phyloP scores from a whole-genome alignment of 2,888 invertebrate species.

The Diachrysia chrysitis region DNA sequence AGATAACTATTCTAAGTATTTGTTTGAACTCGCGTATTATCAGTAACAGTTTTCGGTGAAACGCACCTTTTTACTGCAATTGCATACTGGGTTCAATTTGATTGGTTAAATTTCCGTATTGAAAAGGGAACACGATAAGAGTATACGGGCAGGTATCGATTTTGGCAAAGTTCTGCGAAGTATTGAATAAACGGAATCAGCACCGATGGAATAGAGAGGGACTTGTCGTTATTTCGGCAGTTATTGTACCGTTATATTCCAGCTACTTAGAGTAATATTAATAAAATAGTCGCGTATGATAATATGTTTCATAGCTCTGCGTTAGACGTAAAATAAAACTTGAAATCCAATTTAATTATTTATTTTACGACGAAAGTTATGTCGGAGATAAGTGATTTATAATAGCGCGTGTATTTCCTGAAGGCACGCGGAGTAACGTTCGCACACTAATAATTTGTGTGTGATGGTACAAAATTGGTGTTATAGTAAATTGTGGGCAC shows the following conservation, averaged over 20 bases:
- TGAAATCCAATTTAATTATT: constrained; percentile 1
- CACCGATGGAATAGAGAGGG: neutral
- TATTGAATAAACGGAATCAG: constrained; percentile 8
- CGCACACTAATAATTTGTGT: neutral
- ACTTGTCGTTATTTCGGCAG: constrained; percentile 4
- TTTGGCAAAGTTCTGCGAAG: constrained; percentile 29
- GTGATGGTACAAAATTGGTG: neutral
- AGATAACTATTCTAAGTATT: constrained; percentile 49
- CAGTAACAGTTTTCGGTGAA: constrained; percentile 23
- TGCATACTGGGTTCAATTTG: constrained; percentile 33
- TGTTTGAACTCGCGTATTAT: constrained; percentile 28
- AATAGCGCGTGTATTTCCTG: neutral
- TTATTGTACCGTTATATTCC: constrained; percentile 41
- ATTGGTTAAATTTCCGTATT: constrained; percentile 20
- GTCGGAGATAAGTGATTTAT: constrained; percentile 4
- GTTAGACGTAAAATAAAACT: constrained; percentile 3
- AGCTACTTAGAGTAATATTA: constrained; percentile 16
- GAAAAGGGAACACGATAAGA: constrained; percentile 39
- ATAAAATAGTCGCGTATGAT: constrained; percentile 18
- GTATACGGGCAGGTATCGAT: constrained; percentile 7
- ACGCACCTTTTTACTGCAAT: constrained; percentile 48
- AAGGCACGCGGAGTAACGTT: neutral
- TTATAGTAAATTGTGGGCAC: neutral
- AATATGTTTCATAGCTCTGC: neutral
- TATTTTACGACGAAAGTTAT: constrained; percentile 4